A percentile compares a stretch with the other conserved stretches of the same genome.
phyloP scores from a whole-genome alignment of 2,797 vertebrate species.

The Dryobates pubescens region DNA sequence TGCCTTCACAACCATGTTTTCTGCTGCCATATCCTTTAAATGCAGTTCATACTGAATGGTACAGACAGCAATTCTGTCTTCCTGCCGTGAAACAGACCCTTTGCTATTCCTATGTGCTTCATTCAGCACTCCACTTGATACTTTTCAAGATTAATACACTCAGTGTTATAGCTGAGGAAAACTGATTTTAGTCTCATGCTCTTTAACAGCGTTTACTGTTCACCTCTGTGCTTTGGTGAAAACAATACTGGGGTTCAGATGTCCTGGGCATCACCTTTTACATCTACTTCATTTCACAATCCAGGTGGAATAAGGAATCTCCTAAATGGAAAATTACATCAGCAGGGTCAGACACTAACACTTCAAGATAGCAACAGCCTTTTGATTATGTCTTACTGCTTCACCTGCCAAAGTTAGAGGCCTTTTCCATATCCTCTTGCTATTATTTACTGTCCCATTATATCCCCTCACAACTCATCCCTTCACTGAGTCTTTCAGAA shows the following conservation, averaged over 20 bases:
- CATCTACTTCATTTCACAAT: neutral
- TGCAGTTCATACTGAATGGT: neutral
- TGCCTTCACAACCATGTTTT: neutral
- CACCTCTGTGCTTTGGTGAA: neutral
- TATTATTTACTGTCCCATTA: neutral
- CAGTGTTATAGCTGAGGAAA: neutral
- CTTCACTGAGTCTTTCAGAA: neutral
- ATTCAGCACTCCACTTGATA: neutral
- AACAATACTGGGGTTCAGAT: neutral
- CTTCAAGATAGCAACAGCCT: neutral
- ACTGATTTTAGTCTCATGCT: neutral
- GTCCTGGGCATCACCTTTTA: neutral
- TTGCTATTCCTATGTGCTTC: neutral
- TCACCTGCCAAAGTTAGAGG: neutral
- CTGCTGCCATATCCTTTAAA: neutral
- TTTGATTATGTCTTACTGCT: slow-evolving; percentile 17
- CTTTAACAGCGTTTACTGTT: neutral
- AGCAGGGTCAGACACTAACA: neutral
- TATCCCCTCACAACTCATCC: neutral
- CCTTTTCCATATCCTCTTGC: neutral
- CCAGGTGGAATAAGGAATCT: neutral
- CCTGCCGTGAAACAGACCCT: neutral
- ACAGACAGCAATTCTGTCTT: neutral
- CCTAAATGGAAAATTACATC: neutral
- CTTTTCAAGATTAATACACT: neutral